These are phyloP conservation scores for Spilosoma lubricipeda DNA, from an alignment of 2,888 invertebrate species.

Conservation along the genomic window DNA sequence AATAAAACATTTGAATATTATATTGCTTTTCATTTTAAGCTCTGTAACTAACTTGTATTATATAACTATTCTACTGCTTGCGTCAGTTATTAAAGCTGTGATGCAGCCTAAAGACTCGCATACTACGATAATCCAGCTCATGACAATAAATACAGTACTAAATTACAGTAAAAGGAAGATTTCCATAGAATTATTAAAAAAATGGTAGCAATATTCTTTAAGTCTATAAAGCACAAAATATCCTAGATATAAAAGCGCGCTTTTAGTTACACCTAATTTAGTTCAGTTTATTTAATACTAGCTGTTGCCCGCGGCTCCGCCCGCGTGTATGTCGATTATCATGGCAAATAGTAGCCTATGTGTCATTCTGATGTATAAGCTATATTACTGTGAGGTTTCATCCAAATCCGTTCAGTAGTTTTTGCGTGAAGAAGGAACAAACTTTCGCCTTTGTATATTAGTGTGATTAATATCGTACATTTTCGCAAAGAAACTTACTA, in stretches of 20 bases:
- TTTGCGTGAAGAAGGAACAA: no score
- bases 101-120: background rate
- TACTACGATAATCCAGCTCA: background rate
- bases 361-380: no score
- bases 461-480: no score
- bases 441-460: no score
- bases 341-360: no score
- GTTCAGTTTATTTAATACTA: background rate
- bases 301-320: no score
- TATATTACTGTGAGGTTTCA: no score
- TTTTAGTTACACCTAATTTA: no score
- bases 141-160: background rate
- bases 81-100: background rate
- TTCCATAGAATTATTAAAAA: background rate
- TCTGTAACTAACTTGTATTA: background rate
- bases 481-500: no score
- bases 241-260: no score
- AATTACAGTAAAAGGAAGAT: background rate
- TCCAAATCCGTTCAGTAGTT: no score
- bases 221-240: background rate
- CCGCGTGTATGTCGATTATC: no score
- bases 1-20: constrained; percentile 53
- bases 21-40: constrained; percentile 38
- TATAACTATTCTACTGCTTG: background rate
- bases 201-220: background rate